Evolutionary conservation across 2,113 vertebrate species (phyloP).

Genomic region (Hydrochoerus hydrochaeris): DNA sequence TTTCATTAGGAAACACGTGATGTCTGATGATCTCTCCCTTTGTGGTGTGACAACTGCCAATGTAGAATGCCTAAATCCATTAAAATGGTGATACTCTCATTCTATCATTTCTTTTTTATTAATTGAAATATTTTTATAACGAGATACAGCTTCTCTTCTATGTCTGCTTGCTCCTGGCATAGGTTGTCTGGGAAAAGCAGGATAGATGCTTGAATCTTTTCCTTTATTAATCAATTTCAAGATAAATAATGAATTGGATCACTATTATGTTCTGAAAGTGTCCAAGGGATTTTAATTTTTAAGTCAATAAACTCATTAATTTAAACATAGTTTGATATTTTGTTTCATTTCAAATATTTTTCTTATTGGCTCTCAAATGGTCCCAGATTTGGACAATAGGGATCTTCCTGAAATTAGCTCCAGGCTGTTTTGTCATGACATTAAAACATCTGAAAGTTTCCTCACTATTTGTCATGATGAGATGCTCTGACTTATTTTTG

Average conservation of each 20-base stretch:
- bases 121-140: neutral
- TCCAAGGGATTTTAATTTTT: neutral
- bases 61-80: neutral
- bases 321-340: neutral
- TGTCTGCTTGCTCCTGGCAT: neutral
- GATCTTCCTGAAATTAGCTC: neutral
- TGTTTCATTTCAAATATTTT: conserved; percentile 5
- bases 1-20: neutral
- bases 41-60: neutral
- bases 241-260: neutral
- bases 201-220: neutral
- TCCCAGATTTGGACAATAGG: neutral
- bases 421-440: neutral
- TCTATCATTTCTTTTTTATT: neutral
- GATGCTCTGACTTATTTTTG: neutral
- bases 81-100: neutral
- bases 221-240: conserved; percentile 24
- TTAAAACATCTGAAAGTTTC: neutral
- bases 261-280: neutral
- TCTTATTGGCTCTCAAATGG: neutral
- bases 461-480: neutral
- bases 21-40: neutral
- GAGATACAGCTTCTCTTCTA: neutral
- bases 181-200: neutral
- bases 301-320: neutral